Evolutionary conservation across 1,140 invertebrate genomes (phyloP), one percentile per base, ranked within the genome.

Genomic region (Drosophila equinoxialis): DNA sequence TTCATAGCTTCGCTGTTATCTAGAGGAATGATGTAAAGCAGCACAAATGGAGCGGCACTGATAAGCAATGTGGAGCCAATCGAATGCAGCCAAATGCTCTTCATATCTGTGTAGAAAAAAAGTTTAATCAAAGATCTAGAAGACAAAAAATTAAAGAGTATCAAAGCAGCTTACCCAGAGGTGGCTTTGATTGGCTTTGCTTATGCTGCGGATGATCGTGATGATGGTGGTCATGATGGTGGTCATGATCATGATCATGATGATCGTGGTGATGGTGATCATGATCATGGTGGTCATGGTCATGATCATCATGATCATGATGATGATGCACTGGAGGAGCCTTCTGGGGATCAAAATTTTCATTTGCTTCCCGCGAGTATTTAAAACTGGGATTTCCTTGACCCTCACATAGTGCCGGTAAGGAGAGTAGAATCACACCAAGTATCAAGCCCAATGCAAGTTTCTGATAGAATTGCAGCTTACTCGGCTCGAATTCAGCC

Each of bases 1-100:
- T 98, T 94, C 83, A 96, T 95, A 86, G 97, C 95, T 58, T 95
- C 95, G 37, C 95, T 96, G 78, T 98, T 98, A 84, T 98, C 96
- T 58, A 99, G 93, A 0, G 98, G 98, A 79, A 99, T 97, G 65
- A 98, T 95, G 84, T 98, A 97, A 1, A 99, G 93, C 68, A 99
- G 96, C 17, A 99, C 93, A 90, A 98, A 98, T 1, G 99, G 99
- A 11, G 97, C 97, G 57, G 96, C 94, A 92, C 98, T 99, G 79
- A 99, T 99, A 42, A 98, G 93, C 8, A 98, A 85, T 0, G 98
- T 99, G 1, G 98, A 97, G 8, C 95, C 94, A 83, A 98, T 94
- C 3, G 97, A 97, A 92, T 96, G 94, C n/a, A 96, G 69, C 94
- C 97, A 97, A 41, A 98, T 93, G 64, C 94, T 93, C 20, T 85